A percentile compares a stretch with the other conserved stretches of the same genome.
Evolutionary conservation across 2,888 invertebrate species (phyloP).

Genomic region (Tanypteryx hageni): DNA sequence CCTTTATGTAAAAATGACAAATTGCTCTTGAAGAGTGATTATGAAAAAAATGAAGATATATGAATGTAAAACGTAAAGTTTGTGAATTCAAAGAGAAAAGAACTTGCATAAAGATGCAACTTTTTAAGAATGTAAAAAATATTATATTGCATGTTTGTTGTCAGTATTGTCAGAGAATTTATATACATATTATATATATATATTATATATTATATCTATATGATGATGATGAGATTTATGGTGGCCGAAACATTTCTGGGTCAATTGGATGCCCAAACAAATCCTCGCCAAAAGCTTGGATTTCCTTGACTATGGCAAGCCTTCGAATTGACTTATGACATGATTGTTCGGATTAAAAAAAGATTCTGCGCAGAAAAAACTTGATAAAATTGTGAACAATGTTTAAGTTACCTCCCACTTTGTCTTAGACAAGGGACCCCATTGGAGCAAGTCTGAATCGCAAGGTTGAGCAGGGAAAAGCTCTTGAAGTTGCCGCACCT

Average conservation of each 20-base stretch:
- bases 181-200: conserved; percentile 61
- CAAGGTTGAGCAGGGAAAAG: background rate
- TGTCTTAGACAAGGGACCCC: conserved; percentile 38
- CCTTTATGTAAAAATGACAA: conserved; percentile 38
- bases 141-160: conserved; percentile 62
- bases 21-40: conserved; percentile 38
- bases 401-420: conserved; percentile 38
- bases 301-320: conserved; percentile 47
- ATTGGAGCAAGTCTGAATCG: conserved; percentile 25
- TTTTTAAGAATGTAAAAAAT: conserved; percentile 56
- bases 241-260: conserved; percentile 54
- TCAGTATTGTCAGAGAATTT: conserved; percentile 64
- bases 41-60: conserved; percentile 14
- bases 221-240: conserved; percentile 56
- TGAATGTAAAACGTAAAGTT: conserved; percentile 55
- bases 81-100: conserved; percentile 38
- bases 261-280: conserved; percentile 41
- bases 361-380: background rate
- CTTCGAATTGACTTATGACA: conserved; percentile 47
- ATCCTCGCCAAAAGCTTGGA: conserved; percentile 57
- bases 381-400: conserved; percentile 34
- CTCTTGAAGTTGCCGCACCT: conserved; percentile 44
- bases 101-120: conserved; percentile 38
- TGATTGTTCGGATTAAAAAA: conserved; percentile 31
- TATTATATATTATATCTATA: conserved; percentile 54